Base-by-base conservation (phyloP, 2,113 vertebrate species). In the Illadopsis cleaveri region DNA sequence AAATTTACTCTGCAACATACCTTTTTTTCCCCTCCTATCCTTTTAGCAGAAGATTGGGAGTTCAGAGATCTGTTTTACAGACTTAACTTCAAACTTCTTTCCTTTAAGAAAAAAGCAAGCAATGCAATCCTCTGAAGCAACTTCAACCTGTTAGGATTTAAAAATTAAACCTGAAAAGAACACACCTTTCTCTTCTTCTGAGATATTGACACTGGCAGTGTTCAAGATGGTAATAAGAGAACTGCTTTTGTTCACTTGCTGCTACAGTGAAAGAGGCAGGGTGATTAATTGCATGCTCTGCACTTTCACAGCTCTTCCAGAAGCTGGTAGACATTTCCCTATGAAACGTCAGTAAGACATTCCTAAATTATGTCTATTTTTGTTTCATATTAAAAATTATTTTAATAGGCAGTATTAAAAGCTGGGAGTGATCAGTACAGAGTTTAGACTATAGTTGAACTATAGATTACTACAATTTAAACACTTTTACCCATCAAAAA, bases 161-260 rank as follows among this genome's bases (percentile, higher is more conserved):
- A 87, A 66, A 94, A 95, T 89, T 69, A 85, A 70, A 50, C 11
- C 35, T 82, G 42, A 77, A 84, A 85, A 79, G 66, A 85, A 33
- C 54, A 85, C 27, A 80, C 30, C 45, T 89, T 85, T 94, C 47
- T 86, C 12, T 12, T 61, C n/a, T 85, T 85, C 35, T 50, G 21
- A 54, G 30, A 69, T 91, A 95, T 53, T 78, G 64, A 66, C 66
- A 71, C 10, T 69, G 80, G 15, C 73, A 72, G 50, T 12, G 20
- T 61, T 95, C 84, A 82, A 57, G 45, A 85, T 45, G 35, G 0
- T 6, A 91, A 65, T 50, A 79, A 60, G 70, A 57, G 37, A 62
- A 77, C 60, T 42, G 27, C 30, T 93, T 93, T 87, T 2, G 0
- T 90, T 73, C 70, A 69, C 8, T n/a, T 85, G 38, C 42, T 91